Evolutionary conservation across 2,888 invertebrate genomes (phyloP).

Genomic region (Zaprionus bogoriensis): DNA sequence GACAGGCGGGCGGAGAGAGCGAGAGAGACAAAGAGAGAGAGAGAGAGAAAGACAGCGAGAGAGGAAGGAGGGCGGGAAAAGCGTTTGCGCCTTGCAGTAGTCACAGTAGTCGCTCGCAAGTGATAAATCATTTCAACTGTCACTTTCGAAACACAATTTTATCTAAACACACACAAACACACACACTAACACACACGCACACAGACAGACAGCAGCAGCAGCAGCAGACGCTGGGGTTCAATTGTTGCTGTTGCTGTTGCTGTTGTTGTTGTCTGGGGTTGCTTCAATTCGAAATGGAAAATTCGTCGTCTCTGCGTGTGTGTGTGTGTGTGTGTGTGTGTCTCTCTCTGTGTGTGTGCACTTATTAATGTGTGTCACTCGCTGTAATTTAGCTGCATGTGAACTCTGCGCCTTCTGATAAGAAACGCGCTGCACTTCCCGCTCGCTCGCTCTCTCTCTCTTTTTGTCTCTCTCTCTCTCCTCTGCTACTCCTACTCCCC

Average conservation of each 20-base stretch:
- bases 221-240: conserved; percentile 26
- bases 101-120: conserved; percentile 70
- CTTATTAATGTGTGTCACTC: conserved; percentile 44
- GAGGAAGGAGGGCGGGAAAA: conserved; percentile 18
- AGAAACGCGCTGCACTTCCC: conserved; percentile 8
- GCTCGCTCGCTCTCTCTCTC: neutral
- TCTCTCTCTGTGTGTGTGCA: conserved; percentile 3
- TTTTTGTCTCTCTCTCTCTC: neutral
- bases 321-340: conserved; percentile 6
- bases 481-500: neutral
- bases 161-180: conserved; percentile 74
- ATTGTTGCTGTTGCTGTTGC: conserved; percentile 26
- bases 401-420: conserved; percentile 54
- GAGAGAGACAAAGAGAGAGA: neutral
- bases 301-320: conserved; percentile 32
- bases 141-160: conserved; percentile 83
- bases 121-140: conserved; percentile 83
- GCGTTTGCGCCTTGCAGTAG: conserved; percentile 68
- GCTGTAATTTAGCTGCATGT: conserved; percentile 32
- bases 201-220: conserved; percentile 10
- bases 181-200: conserved; percentile 13
- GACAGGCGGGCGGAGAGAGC: conserved; percentile 40
- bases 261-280: conserved; percentile 37
- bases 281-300: conserved; percentile 54
- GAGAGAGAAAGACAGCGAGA: neutral